Conservation (phyloP, 2,888 invertebrate species). For the Fragum sueziense region DNA sequence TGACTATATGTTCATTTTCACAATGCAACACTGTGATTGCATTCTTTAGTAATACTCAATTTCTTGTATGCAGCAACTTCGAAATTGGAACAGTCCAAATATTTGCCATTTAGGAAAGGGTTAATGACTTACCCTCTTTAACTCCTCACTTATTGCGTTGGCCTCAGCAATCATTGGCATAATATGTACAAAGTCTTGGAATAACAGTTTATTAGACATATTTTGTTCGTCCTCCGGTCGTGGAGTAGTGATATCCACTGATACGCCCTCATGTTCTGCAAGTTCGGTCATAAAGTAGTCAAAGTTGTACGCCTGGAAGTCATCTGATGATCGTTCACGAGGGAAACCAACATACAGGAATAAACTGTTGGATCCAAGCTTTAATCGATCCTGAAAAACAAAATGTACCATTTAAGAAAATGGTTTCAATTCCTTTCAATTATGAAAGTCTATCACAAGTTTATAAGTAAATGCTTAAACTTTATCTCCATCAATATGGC, state of each 20-base stretch:
- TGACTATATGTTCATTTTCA: too few species aligned
- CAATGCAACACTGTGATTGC: too few species aligned
- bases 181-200: slow-evolving; percentile 71
- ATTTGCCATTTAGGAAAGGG: too few species aligned
- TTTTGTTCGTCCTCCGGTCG: slow-evolving; percentile 28
- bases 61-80: too few species aligned
- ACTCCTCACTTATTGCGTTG: slow-evolving; percentile 74
- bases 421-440: too few species aligned
- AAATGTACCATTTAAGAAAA: too few species aligned
- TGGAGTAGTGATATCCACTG: slow-evolving; percentile 48
- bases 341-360: slow-evolving; percentile 70
- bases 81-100: too few species aligned
- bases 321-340: slow-evolving; percentile 55
- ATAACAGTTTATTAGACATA: slow-evolving; percentile 52
- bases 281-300: slow-evolving; percentile 72
- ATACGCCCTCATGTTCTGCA: slow-evolving; percentile 66
- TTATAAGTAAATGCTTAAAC: too few species aligned
- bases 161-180: slow-evolving; percentile 73
- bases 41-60: too few species aligned
- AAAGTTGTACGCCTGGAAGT: slow-evolving; percentile 62
- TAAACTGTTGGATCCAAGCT: slow-evolving; percentile 71
- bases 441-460: too few species aligned
- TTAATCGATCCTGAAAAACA: slow-evolving; percentile 68
- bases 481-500: too few species aligned
- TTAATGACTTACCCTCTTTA: slow-evolving; percentile 65